phyloP scores from a whole-genome alignment of 2,797 vertebrate genomes.

The Neosilurus mollespiculum region DNA sequence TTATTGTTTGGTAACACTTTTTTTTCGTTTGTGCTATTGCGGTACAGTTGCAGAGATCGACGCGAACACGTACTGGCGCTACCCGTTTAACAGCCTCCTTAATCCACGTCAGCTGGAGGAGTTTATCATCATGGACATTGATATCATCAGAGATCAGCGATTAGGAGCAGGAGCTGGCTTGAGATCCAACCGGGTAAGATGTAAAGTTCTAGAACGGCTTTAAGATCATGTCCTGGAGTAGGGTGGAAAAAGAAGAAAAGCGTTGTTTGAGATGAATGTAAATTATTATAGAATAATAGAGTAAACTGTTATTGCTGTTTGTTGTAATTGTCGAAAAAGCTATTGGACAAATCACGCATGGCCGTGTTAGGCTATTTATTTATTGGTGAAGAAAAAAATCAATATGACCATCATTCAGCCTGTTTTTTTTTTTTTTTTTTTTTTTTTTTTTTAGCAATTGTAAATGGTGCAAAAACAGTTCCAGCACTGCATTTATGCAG shows the following conservation, averaged over 20 bases:
- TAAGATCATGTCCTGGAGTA: no score
- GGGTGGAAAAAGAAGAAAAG: background rate
- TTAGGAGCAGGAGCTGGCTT: constrained; percentile 85
- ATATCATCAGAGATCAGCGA: constrained; percentile 77
- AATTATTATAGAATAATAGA: background rate
- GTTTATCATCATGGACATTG: constrained; percentile 93
- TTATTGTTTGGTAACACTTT: background rate
- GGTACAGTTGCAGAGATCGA: constrained; percentile 90
- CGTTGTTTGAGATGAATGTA: background rate
- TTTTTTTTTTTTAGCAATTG: background rate
- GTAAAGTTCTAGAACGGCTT: background rate
- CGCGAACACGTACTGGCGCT: constrained; percentile 88
- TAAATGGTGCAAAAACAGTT: background rate
- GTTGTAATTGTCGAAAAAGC: background rate
- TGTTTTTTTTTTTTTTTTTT: background rate
- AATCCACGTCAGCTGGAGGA: constrained; percentile 91
- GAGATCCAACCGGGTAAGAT: constrained; percentile 84
- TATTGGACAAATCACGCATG: background rate
- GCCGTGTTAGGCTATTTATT: background rate
- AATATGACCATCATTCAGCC: no score
- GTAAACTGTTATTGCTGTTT: background rate
- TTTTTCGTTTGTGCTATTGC: background rate
- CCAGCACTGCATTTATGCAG: background rate
- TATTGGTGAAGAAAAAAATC: no score
- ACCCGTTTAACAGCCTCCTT: constrained; percentile 89